Conservation (phyloP, 2,797 vertebrate species). For the Cyclura pinguis region DNA sequence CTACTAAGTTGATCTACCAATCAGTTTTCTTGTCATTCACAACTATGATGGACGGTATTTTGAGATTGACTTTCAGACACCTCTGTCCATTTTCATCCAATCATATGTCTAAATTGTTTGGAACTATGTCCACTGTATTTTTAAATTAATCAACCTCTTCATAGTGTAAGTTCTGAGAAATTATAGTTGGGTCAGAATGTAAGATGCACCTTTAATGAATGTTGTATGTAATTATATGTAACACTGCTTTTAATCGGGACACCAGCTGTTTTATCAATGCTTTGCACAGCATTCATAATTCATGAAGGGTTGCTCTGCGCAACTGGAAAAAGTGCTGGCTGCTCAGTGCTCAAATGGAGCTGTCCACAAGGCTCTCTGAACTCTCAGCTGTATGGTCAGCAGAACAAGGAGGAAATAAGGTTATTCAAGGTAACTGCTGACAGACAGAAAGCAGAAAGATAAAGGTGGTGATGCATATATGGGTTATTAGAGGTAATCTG, state of each 20-base stretch:
- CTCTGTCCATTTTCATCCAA: conserved; percentile 14
- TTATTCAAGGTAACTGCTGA: not conserved
- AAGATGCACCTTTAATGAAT: conserved; percentile 26
- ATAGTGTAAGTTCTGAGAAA: conserved; percentile 9
- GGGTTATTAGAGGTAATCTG: not conserved
- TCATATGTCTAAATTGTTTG: conserved; percentile 3
- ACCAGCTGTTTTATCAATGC: conserved; percentile 22
- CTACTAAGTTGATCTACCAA: not conserved
- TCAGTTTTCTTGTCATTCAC: conserved; percentile 8
- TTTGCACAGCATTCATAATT: conserved; percentile 22
- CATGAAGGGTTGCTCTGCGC: not conserved
- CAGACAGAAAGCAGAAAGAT: too few species aligned
- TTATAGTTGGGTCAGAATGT: conserved; percentile 16
- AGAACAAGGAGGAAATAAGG: not conserved
- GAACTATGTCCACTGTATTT: not conserved
- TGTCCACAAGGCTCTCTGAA: not conserved
- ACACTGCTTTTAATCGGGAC: conserved; percentile 12
- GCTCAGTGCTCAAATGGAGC: not conserved
- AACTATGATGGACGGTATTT: not conserved
- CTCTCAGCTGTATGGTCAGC: not conserved
- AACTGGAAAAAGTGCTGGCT: conserved; percentile 20
- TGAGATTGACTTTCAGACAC: conserved; percentile 4
- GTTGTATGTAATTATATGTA: conserved; percentile 23
- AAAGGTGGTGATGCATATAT: not conserved
- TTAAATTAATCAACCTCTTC: conserved; percentile 9